These are phyloP conservation scores for Saturnia japonica DNA, from an alignment of 2,888 invertebrate genomes.

Conservation along the genomic window DNA sequence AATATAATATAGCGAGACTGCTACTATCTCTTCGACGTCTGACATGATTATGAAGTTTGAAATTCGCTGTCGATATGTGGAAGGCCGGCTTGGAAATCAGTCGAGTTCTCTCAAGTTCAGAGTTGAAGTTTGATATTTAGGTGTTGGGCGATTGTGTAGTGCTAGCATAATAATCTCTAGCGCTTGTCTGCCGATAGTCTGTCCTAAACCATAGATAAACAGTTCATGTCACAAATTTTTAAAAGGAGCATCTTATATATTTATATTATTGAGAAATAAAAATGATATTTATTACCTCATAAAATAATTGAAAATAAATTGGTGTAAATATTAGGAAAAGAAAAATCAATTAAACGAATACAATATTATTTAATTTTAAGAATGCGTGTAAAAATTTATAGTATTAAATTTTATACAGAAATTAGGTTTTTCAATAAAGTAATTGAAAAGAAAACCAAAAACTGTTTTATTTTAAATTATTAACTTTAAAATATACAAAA, in stretches of 20 bases:
- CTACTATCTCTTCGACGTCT: no score
- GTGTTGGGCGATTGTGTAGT: no score
- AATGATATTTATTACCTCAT: conserved; percentile 20
- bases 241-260: background rate
- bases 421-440: conserved; percentile 27
- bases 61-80: no score
- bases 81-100: no score
- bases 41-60: no score
- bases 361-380: conserved; percentile 33
- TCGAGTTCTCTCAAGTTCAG: no score
- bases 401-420: conserved; percentile 67
- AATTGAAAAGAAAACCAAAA: conserved; percentile 26
- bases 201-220: background rate
- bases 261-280: conserved; percentile 1
- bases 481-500: conserved; percentile 26
- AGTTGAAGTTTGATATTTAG: no score
- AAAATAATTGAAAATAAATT: conserved; percentile 24
- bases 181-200: background rate
- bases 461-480: conserved; percentile 16
- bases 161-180: no score
- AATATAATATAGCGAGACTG: no score
- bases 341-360: conserved; percentile 21
- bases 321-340: conserved; percentile 36
- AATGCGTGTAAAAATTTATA: conserved; percentile 50
- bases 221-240: conserved; percentile 1